Evolutionary conservation across 2,888 invertebrate species (phyloP).

Genomic region (Pseudolycoriella hygida): DNA sequence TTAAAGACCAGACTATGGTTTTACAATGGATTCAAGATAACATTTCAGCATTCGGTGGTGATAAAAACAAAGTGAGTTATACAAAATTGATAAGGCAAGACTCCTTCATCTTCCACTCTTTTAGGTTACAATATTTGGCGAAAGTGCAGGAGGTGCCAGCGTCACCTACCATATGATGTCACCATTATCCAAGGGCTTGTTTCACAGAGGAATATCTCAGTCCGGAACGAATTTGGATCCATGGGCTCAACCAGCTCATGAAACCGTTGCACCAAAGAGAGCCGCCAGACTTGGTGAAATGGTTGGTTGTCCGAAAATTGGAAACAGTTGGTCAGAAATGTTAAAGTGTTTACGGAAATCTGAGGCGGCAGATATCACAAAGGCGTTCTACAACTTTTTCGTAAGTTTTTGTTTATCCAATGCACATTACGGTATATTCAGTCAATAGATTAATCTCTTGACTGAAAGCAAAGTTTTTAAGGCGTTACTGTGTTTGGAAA

Average conservation of each 20-base stretch:
- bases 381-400: conserved; percentile 45
- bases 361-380: conserved; percentile 43
- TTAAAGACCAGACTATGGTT: conserved; percentile 46
- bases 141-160: conserved; percentile 51
- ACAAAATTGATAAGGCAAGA: too few relatives aligned
- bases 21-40: conserved; percentile 43
- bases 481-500: too few relatives aligned
- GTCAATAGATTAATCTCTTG: too few relatives aligned
- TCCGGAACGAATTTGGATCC: conserved; percentile 53
- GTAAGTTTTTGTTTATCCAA: too few relatives aligned
- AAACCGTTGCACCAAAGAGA: conserved; percentile 37
- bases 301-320: conserved; percentile 38
- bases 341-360: conserved; percentile 43
- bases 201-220: conserved; percentile 55
- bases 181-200: conserved; percentile 33
- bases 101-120: too few relatives aligned
- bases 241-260: conserved; percentile 44
- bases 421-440: too few relatives aligned
- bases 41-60: conserved; percentile 42
- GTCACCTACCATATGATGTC: conserved; percentile 52
- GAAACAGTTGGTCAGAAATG: conserved; percentile 29
- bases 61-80: conserved; percentile 26
- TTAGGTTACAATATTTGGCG: conserved; percentile 40
- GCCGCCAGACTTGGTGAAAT: conserved; percentile 41
- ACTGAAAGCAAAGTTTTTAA: too few relatives aligned